A percentile compares a stretch with the other conserved stretches of the same genome.
Conservation (phyloP, 2,888 invertebrate genomes). For the Kryphioiulus occultus region DNA sequence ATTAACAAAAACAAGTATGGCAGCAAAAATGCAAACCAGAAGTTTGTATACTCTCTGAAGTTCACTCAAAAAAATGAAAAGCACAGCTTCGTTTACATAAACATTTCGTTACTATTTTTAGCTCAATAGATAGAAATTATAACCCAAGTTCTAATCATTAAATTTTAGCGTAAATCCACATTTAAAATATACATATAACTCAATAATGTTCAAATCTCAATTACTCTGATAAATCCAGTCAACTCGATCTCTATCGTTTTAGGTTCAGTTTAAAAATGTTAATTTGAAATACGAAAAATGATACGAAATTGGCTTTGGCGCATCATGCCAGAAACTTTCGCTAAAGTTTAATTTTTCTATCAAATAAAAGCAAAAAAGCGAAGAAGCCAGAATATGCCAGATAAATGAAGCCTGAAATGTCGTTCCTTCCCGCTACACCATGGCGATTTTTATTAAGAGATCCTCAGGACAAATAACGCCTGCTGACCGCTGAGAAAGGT, state of each 20-base stretch:
- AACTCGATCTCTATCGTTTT: not conserved
- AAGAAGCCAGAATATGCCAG: not conserved
- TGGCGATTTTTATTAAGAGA: slow-evolving; percentile 12
- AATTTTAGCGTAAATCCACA: too few species aligned
- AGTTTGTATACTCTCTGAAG: too few species aligned
- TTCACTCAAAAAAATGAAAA: too few species aligned
- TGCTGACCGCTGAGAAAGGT: slow-evolving; percentile 20
- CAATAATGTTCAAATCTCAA: too few species aligned
- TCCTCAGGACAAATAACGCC: not conserved
- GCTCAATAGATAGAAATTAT: too few species aligned
- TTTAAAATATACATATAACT: too few species aligned
- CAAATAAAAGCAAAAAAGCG: not conserved
- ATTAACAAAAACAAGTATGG: not conserved
- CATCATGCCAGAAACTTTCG: not conserved
- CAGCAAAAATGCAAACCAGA: too few species aligned
- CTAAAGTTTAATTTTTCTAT: not conserved
- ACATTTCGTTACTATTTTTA: too few species aligned
- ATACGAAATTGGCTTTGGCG: not conserved
- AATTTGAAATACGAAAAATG: not conserved
- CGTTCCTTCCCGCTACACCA: not conserved
- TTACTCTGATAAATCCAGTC: not conserved
- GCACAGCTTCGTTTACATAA: too few species aligned
- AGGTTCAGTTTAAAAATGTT: not conserved
- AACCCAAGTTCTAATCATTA: too few species aligned
- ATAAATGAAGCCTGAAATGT: slow-evolving; percentile 17